Evolutionary conservation across 2,888 invertebrate genomes (phyloP).

Genomic region (Macrophya annulata): DNA sequence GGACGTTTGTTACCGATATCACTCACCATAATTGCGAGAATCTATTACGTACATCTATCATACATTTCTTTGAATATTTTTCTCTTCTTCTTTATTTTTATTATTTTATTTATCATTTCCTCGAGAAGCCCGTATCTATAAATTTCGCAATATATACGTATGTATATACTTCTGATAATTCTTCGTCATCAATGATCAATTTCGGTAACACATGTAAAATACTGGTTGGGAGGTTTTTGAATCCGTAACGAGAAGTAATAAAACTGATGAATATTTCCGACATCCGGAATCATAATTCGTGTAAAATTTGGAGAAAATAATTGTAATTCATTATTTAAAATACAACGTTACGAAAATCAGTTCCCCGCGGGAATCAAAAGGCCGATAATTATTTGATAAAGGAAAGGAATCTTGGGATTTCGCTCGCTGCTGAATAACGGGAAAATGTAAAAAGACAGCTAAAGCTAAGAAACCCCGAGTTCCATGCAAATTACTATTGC

Average conservation of each 20-base stretch:
- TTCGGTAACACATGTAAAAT: too few species aligned
- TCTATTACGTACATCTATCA: not conserved
- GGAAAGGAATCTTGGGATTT: not conserved
- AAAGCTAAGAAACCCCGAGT: not conserved
- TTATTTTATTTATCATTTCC: not conserved
- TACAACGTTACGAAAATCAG: not conserved
- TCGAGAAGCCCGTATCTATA: too few species aligned
- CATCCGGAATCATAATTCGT: constrained; percentile 8
- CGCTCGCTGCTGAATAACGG: not conserved
- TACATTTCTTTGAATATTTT: not conserved
- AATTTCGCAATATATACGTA: too few species aligned
- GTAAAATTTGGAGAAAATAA: not conserved
- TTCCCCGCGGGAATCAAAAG: not conserved
- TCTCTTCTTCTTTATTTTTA: not conserved
- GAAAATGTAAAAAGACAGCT: not conserved
- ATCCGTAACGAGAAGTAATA: too few species aligned
- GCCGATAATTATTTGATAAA: not conserved
- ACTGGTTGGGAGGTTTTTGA: too few species aligned
- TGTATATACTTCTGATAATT: too few species aligned
- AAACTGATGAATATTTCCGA: too few species aligned
- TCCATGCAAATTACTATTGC: not conserved
- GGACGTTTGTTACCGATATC: not conserved
- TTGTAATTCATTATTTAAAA: not conserved
- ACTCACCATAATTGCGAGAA: not conserved
- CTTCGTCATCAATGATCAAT: too few species aligned